phyloP scores from a whole-genome alignment of 2,113 vertebrate species.

The Anhinga rufa region DNA sequence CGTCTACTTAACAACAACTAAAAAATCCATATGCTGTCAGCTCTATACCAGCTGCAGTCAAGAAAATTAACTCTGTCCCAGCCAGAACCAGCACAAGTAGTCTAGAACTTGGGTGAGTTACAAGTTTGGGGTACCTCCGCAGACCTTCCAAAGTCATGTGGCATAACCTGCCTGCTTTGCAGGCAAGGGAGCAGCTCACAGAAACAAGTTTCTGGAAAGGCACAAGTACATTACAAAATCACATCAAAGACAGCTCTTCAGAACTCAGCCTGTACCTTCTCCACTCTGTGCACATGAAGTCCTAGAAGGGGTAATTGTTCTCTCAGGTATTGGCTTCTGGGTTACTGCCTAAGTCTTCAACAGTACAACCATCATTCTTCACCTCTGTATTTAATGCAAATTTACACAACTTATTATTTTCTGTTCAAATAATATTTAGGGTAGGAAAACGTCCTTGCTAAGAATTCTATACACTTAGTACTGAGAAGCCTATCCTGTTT shows the following conservation, averaged over 20 bases:
- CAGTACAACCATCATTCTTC: background rate
- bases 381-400: background rate
- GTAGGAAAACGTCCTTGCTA: background rate
- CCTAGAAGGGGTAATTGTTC: background rate
- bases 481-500: background rate
- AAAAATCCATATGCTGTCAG: no score
- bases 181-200: background rate
- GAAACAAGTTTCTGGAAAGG: background rate
- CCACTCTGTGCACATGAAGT: background rate
- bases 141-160: background rate
- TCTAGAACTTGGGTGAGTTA: background rate
- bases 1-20: no score
- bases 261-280: background rate
- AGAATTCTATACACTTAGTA: background rate
- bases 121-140: background rate
- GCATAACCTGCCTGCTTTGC: background rate
- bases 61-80: no score
- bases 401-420: background rate
- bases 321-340: background rate
- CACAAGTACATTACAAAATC: background rate
- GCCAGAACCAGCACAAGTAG: background rate
- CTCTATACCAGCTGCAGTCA: no score
- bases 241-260: background rate
- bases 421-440: background rate
- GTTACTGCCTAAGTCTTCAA: background rate